Base-by-base conservation (phyloP, 2,797 vertebrate genomes). In the Molothrus aeneus region DNA sequence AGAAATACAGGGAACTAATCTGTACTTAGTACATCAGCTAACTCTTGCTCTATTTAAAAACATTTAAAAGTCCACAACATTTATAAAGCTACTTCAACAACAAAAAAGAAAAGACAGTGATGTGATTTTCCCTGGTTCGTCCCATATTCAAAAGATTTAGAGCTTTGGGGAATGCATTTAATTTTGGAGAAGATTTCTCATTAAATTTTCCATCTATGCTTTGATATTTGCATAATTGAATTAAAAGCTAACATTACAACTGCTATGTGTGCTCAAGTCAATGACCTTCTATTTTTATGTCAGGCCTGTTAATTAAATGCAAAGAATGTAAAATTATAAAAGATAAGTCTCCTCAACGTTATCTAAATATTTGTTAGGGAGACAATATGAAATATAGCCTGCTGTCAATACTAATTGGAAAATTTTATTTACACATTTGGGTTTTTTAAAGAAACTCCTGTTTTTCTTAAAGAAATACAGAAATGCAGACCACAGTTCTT, bases 331-430 rank as follows among this genome's bases (percentile, higher is more conserved):
- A 80, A 93, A 65, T 38, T 6, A 84, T 56, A 50, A 85, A 64
- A 88, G 31, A 72, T 32, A 91, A 74, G 20, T 38, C 24, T 56
- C 19, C 24, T 74, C 10, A 65, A 24, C 1, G 3, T 14, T 72
- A 80, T 92, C 84, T 80, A 70, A 93, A 88, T 88, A 80, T 70
- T 83, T 93, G 32, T 47, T 66, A 43, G 72, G 61, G 19, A 83
- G 40, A 45, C 0, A 1, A 11, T 28, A 11, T 68, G 59, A 65
- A 86, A 43, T 9, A 42, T 4, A 42, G 4, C 47, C 15, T 64
- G 9, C 11, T 88, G 17, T 57, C 38, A 88, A 61, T 74, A 64
- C 2, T 43, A 43, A 38, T 66, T 86, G 29, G 29, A 93, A 90
- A 89, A 7, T n/a, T 84, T 92, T 68, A 69, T 87, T 92, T 82